phyloP scores from a whole-genome alignment of 2,113 vertebrate species.

The Scytalopus superciliaris region DNA sequence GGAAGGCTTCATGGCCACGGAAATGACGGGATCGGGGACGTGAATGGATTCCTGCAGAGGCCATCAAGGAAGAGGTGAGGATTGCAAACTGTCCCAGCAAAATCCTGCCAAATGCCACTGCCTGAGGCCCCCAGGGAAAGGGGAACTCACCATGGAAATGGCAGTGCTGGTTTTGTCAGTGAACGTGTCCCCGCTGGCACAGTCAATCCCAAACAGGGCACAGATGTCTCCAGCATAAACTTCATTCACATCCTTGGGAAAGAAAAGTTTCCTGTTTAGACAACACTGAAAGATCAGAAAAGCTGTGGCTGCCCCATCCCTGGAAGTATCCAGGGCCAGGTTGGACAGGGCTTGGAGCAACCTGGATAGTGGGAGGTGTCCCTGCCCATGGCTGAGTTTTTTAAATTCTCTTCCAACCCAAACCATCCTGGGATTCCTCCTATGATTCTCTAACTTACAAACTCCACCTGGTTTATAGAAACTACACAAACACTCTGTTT shows the following conservation, averaged over 20 bases:
- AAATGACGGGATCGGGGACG: constrained; percentile 93
- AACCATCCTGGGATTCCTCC: neutral
- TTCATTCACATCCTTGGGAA: constrained; percentile 87
- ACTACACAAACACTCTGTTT: neutral
- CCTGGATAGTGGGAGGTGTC: neutral
- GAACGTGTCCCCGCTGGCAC: constrained; percentile 96
- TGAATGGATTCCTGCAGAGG: constrained; percentile 92
- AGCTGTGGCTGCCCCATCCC: neutral
- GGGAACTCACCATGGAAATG: constrained; percentile 88
- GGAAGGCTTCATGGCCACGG: constrained; percentile 87
- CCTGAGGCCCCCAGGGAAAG: neutral
- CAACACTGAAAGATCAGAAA: rapidly evolving
- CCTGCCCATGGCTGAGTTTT: neutral
- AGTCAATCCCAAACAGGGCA: constrained; percentile 95
- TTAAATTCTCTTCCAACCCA: neutral
- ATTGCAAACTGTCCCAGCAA: neutral
- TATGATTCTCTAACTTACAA: neutral
- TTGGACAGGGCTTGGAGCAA: neutral
- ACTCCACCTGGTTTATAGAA: neutral
- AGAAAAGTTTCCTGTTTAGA: neutral
- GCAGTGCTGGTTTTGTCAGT: constrained; percentile 76
- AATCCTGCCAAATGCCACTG: neutral
- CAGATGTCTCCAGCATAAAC: constrained; percentile 94
- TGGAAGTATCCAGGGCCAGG: neutral
- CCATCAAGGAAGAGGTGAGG: neutral